phyloP scores from a whole-genome alignment of 2,888 invertebrate species.

The Agrilus cyanescens region DNA sequence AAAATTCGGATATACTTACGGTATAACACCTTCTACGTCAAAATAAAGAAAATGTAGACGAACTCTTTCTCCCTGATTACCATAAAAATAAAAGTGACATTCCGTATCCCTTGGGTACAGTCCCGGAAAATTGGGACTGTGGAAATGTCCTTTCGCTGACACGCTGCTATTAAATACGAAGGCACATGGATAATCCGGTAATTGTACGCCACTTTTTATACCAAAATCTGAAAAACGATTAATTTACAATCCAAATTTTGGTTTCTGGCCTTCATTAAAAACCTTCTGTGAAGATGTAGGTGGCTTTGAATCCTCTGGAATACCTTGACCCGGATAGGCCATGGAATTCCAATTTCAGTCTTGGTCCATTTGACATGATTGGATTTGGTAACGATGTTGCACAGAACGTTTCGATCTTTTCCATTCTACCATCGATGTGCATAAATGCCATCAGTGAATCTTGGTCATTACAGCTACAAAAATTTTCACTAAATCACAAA shows the following conservation, averaged over 20 bases:
- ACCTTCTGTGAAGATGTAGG: constrained; percentile 85
- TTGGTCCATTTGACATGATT: constrained; percentile 85
- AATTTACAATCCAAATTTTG: background rate
- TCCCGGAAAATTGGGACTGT: constrained; percentile 85
- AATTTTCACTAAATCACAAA: background rate
- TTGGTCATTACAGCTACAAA: constrained; percentile 61
- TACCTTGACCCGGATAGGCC: constrained; percentile 67
- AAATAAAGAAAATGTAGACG: constrained; percentile 81
- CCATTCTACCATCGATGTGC: constrained; percentile 69
- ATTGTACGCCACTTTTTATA: constrained; percentile 68
- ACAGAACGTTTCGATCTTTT: constrained; percentile 80
- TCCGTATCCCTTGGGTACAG: constrained; percentile 81
- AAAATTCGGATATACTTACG: constrained; percentile 62
- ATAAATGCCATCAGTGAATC: constrained; percentile 75
- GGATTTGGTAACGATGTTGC: constrained; percentile 72
- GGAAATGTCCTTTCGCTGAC: constrained; percentile 67
- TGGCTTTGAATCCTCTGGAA: constrained; percentile 77
- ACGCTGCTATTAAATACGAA: constrained; percentile 81
- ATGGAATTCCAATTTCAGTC: constrained; percentile 75
- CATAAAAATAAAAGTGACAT: constrained; percentile 86
- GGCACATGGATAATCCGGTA: constrained; percentile 67
- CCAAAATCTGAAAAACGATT: constrained; percentile 66
- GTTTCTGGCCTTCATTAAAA: background rate
- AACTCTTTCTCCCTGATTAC: constrained; percentile 63
- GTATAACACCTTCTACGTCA: constrained; percentile 87